Percentiles rank a stretch among this genome's conserved stretches.
These are phyloP conservation scores for Subacronicta megacephala DNA, from an alignment of 2,888 invertebrate species.

Conservation along the genomic window DNA sequence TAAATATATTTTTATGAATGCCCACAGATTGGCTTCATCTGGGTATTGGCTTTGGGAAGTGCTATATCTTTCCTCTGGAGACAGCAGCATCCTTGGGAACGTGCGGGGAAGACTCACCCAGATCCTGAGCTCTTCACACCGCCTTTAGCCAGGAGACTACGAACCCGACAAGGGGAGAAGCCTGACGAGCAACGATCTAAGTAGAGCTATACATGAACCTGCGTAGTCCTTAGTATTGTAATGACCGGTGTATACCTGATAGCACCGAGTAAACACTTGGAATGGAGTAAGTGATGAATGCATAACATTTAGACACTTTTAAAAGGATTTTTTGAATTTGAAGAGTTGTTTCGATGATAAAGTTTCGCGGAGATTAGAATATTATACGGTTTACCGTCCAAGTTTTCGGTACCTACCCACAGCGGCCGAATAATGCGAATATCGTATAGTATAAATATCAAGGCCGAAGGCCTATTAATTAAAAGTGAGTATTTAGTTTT, in stretches of 20 bases:
- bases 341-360: no score
- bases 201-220: constrained; percentile 25
- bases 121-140: constrained; percentile 84
- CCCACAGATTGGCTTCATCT: constrained; percentile 78
- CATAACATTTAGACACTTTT: no score
- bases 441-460: no score
- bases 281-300: no score
- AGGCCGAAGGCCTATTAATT: no score
- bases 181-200: constrained; percentile 70
- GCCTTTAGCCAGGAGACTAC: constrained; percentile 71
- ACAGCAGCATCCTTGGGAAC: constrained; percentile 80
- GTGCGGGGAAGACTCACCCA: constrained; percentile 68
- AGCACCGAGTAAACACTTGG: no score
- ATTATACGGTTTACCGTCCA: no score
- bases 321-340: no score
- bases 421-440: no score
- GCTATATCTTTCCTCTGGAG: constrained; percentile 74
- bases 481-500: neutral
- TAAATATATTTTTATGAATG: neutral
- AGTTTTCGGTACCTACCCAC: no score
- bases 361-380: no score
- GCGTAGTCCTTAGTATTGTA: neutral
- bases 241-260: neutral
- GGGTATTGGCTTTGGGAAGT: constrained; percentile 77
- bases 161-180: constrained; percentile 61